Base-by-base conservation (phyloP, 1,140 invertebrate genomes). In the Venustaconcha ellipsiformis region DNA sequence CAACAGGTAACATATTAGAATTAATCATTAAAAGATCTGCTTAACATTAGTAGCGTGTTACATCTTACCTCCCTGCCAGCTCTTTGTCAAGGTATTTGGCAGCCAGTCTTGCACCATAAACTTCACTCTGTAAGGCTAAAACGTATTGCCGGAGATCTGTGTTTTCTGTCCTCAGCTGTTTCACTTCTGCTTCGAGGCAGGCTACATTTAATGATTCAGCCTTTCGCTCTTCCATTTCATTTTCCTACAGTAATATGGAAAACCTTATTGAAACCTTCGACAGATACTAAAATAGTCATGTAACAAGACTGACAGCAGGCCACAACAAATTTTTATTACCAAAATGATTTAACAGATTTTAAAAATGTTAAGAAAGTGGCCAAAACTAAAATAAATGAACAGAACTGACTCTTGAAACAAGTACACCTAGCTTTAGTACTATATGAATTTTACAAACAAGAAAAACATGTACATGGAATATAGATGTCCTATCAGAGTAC, bases 41-140 rank as follows among this genome's bases (percentile, higher is more conserved):
- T 62, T 23, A 6, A 37, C 17, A 14, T 48, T 17, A 26, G 13
- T n/a, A 58, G 26, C 6, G 1, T 48, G 11, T 14, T 56, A n/a
- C 17, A 26, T 70, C 80, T 66, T 80, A 93, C 92, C 93, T 92
- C 69, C 95, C 95, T 37, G 95, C 95, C 56, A 96, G 86, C 88
- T 96, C 95, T 88, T 96, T 96, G 85, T 96, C 95, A 69, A 96
- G 89, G 89, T 96, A 96, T 87, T 95, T 95, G 17, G 95, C 94
- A 20, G 95, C 95, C 70, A 96, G 89, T 82, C 94, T 92, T 18
- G 95, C 94, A 63, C 94, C 95, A 87, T 94, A 96, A 0, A 96
- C 93, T 90, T 96, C 95, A 57, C 94, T 94, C 83, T 96, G 94
- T 20, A 95, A 86, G 3, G 93, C 92, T 8, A 94, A 89, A 65